Evolutionary conservation across 2,113 vertebrate species (phyloP).

Genomic region (Zapornia atra): DNA sequence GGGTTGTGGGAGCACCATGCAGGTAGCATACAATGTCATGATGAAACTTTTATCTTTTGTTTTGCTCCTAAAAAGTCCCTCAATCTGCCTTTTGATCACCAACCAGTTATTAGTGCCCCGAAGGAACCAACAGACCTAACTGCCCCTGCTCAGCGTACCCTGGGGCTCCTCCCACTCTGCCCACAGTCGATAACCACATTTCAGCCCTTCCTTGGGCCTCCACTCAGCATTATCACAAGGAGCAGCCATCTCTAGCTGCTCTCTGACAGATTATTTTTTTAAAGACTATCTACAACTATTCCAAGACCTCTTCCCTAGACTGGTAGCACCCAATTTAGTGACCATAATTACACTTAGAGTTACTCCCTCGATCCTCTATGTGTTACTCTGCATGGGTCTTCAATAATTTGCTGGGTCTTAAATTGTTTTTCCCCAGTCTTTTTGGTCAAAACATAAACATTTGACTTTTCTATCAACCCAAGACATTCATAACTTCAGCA

Average conservation of each 20-base stretch:
- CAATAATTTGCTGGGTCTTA: background rate
- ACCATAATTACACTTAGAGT: background rate
- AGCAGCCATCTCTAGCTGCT: background rate
- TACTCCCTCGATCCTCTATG: background rate
- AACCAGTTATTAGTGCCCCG: background rate
- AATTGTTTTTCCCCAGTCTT: background rate
- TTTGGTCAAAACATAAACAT: background rate
- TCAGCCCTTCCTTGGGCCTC: fast-evolving
- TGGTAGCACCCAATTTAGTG: background rate
- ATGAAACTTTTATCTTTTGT: background rate
- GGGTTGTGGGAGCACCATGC: background rate
- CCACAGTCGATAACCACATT: background rate
- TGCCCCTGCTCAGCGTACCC: background rate
- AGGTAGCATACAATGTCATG: fast-evolving
- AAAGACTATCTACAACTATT: background rate
- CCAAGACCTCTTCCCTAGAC: background rate
- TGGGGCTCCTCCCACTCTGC: background rate
- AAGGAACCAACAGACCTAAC: background rate
- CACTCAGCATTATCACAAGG: background rate
- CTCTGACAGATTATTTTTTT: background rate
- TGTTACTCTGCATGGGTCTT: background rate
- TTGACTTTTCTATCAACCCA: background rate
- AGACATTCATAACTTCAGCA: background rate
- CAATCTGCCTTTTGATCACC: background rate
- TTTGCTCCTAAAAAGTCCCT: background rate